These are phyloP conservation scores for Solenopsis invicta DNA, from an alignment of 1,140 invertebrate genomes.

Conservation along the genomic window DNA sequence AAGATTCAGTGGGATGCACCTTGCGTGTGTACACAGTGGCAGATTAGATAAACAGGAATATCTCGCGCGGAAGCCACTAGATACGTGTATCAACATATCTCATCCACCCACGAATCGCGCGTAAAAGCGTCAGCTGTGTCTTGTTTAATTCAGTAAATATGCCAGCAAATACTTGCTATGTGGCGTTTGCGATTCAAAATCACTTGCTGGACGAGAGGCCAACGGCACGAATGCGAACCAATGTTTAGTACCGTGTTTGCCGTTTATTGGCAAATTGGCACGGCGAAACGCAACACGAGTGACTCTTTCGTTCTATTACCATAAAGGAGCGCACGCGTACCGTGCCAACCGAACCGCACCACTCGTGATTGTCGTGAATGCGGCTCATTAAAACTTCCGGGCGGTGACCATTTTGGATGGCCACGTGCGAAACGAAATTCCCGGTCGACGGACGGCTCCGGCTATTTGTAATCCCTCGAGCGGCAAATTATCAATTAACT, in stretches of 20 bases:
- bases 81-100: slow-evolving; percentile 45
- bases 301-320: not conserved
- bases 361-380: not conserved
- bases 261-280: not conserved
- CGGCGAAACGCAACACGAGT: not conserved
- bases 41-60: slow-evolving; percentile 36
- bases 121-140: slow-evolving; percentile 10
- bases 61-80: slow-evolving; percentile 13
- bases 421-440: not conserved
- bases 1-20: not conserved
- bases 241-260: not conserved
- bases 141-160: slow-evolving; percentile 39
- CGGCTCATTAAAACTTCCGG: slow-evolving; percentile 44
- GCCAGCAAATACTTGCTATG: not conserved
- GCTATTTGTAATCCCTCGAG: slow-evolving; percentile 14
- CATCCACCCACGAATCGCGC: slow-evolving; percentile 33
- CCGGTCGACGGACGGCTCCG: not conserved
- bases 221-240: slow-evolving; percentile 27
- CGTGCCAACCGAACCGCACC: not conserved
- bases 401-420: not conserved
- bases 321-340: not conserved
- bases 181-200: slow-evolving; percentile 2
- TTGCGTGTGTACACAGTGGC: not conserved
- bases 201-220: slow-evolving; percentile 13
- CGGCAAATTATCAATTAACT: slow-evolving; percentile 70